Evolutionary conservation across 2,888 invertebrate species (phyloP).

Genomic region (Perdita meconis): DNA sequence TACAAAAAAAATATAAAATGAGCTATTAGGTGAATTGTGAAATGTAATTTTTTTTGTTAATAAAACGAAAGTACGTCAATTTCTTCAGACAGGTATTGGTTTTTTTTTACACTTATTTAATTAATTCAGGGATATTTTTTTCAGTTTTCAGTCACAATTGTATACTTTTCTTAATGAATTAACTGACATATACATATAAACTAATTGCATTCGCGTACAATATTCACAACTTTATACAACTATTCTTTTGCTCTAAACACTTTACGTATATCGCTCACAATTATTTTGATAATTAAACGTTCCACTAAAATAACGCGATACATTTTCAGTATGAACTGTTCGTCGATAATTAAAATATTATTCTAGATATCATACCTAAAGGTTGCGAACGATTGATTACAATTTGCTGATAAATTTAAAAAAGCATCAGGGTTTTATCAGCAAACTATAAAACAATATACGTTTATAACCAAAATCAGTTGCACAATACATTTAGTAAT

Average conservation of each 20-base stretch:
- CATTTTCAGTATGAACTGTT: neutral
- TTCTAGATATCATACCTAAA: constrained; percentile 1
- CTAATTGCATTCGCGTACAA: neutral
- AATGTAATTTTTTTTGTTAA: constrained; percentile 36
- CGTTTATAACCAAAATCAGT: neutral
- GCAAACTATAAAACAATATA: neutral
- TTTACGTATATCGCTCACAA: neutral
- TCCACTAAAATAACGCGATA: neutral
- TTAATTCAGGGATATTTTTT: neutral
- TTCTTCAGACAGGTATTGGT: constrained; percentile 9
- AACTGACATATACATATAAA: neutral
- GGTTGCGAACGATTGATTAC: neutral
- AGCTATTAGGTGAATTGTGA: neutral
- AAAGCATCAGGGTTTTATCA: neutral
- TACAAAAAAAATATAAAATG: constrained; percentile 84
- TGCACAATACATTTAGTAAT: neutral
- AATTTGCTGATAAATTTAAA: neutral
- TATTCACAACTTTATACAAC: neutral
- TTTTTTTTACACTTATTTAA: constrained; percentile 9
- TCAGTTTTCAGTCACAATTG: neutral
- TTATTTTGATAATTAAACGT: neutral
- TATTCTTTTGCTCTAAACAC: constrained; percentile 1
- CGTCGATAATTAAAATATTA: too few relatives aligned
- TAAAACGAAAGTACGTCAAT: constrained; percentile 7
- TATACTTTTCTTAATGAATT: neutral